Conservation (phyloP, 2,888 invertebrate species). For the Flabesymbios commensalis region DNA sequence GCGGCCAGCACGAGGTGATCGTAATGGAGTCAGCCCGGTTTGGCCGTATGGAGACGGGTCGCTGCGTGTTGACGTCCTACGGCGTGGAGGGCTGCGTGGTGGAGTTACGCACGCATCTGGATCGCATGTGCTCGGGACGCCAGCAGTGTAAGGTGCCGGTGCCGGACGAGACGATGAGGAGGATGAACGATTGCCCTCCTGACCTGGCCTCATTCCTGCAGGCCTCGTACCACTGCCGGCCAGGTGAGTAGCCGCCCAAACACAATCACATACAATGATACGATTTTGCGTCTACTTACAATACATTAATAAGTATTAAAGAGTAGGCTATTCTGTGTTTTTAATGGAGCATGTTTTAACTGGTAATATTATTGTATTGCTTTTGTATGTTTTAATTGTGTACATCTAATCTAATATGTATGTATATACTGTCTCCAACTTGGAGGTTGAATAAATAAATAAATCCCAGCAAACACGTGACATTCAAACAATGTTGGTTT, state of each 20-base stretch:
- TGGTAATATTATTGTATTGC: too few relatives aligned
- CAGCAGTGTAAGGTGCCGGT: conserved; percentile 24
- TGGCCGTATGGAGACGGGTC: conserved; percentile 27
- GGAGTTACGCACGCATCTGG: conserved; percentile 22
- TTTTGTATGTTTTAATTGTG: too few relatives aligned
- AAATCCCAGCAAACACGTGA: too few relatives aligned
- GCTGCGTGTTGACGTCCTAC: conserved; percentile 29
- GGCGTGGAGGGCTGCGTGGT: conserved; percentile 26
- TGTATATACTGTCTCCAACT: too few relatives aligned
- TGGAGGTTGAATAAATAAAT: too few relatives aligned
- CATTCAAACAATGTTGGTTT: too few relatives aligned
- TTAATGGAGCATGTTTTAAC: too few relatives aligned
- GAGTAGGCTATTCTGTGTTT: too few relatives aligned
- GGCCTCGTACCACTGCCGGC: conserved; percentile 24
- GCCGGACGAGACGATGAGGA: conserved; percentile 25
- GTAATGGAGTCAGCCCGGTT: conserved; percentile 24
- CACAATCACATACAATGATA: too few relatives aligned
- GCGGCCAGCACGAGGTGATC: conserved; percentile 18
- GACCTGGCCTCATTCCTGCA: conserved; percentile 29
- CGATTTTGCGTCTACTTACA: too few relatives aligned
- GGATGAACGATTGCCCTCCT: conserved; percentile 28
- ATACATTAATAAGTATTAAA: too few relatives aligned
- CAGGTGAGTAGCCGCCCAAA: conserved; percentile 28
- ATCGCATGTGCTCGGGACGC: conserved; percentile 27
- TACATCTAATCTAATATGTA: too few relatives aligned